These are phyloP conservation scores for Pampusana beccarii DNA, from an alignment of 2,113 vertebrate genomes.

Conservation along the genomic window DNA sequence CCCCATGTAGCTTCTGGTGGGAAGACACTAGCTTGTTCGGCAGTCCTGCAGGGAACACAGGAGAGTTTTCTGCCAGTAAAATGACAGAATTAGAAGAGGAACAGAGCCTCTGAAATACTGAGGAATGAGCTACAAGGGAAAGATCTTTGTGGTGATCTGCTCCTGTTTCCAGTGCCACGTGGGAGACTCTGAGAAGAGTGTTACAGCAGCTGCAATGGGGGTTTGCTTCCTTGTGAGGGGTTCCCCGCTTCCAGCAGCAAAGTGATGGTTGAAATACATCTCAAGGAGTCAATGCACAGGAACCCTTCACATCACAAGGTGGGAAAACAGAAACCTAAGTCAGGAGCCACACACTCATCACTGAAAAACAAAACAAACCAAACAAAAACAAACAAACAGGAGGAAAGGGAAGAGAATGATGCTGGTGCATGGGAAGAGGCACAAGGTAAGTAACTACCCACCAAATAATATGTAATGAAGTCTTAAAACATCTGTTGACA, in stretches of 20 bases:
- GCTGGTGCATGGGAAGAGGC: background rate
- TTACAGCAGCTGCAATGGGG: background rate
- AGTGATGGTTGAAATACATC: background rate
- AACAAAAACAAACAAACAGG: background rate
- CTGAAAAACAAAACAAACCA: background rate
- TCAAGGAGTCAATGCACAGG: background rate
- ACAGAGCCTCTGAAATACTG: background rate
- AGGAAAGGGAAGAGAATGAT: background rate
- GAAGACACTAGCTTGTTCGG: background rate
- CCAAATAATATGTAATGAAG: background rate
- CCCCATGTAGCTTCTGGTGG: background rate
- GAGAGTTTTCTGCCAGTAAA: background rate
- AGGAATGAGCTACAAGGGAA: background rate
- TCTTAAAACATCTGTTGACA: background rate
- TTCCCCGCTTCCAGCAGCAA: background rate
- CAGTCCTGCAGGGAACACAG: background rate
- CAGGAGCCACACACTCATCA: fast-evolving
- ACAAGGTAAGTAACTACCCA: background rate
- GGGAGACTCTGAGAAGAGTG: background rate
- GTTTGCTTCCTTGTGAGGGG: background rate
- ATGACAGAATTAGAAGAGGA: background rate
- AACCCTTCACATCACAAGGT: background rate
- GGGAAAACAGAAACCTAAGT: background rate
- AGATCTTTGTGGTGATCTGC: background rate
- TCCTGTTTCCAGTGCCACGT: background rate